Conservation (phyloP, 2,888 invertebrate genomes). For the Sinotaia quadrata region DNA sequence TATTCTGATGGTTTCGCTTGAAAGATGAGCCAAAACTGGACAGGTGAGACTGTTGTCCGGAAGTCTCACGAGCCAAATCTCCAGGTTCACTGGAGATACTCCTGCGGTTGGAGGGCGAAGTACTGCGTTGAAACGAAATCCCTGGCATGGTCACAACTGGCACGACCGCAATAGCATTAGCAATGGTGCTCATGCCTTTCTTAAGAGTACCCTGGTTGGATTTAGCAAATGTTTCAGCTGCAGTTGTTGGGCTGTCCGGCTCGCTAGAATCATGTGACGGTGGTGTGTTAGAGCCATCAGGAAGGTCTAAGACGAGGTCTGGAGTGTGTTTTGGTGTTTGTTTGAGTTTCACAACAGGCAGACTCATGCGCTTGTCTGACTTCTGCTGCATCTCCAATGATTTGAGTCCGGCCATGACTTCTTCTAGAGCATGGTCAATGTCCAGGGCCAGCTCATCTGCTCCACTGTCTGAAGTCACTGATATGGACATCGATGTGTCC, state of each 20-base stretch:
- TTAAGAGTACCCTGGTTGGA: slow-evolving; percentile 85
- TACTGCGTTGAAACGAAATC: slow-evolving; percentile 7
- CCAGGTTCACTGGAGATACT: slow-evolving; percentile 38
- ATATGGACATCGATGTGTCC: slow-evolving; percentile 25
- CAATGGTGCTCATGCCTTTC: slow-evolving; percentile 72
- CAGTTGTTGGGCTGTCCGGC: slow-evolving; percentile 73
- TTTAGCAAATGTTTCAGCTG: slow-evolving; percentile 84
- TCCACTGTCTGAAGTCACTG: slow-evolving; percentile 19
- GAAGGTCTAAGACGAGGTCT: slow-evolving; percentile 71
- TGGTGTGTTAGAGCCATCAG: slow-evolving; percentile 58
- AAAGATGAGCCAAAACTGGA: slow-evolving; percentile 32
- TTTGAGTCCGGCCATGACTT: slow-evolving; percentile 70
- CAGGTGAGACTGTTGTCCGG: slow-evolving; percentile 22
- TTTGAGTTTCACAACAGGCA: slow-evolving; percentile 59
- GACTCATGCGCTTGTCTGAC: slow-evolving; percentile 61
- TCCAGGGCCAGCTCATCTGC: slow-evolving; percentile 44
- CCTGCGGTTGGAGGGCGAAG: slow-evolving; percentile 28
- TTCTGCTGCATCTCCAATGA: slow-evolving; percentile 68
- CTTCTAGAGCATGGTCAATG: slow-evolving; percentile 71
- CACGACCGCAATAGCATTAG: not conserved
- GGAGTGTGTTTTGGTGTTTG: slow-evolving; percentile 67
- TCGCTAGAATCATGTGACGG: slow-evolving; percentile 60
- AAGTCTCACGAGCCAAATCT: slow-evolving; percentile 21
- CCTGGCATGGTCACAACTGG: not conserved
- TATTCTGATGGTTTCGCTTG: slow-evolving; percentile 36